phyloP scores from a whole-genome alignment of 2,888 invertebrate genomes.

The Caenorhabditis uteleia region DNA sequence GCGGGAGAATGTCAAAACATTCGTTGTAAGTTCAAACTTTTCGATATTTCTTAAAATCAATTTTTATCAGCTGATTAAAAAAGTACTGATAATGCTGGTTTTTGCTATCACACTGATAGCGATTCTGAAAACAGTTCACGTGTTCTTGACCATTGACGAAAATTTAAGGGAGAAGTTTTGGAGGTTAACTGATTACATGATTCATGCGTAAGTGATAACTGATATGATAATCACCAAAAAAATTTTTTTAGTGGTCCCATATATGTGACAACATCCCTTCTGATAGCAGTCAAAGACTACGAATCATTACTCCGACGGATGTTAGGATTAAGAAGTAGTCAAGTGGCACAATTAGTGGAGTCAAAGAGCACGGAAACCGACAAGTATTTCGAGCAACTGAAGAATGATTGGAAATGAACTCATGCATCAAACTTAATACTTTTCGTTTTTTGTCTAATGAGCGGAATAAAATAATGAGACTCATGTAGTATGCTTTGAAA shows the following conservation, averaged over 20 bases:
- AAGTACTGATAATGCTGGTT: conserved; percentile 6
- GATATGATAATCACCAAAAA: not conserved
- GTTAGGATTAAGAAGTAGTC: conserved; percentile 4
- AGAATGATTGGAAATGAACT: conserved; percentile 6
- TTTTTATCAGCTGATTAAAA: conserved; percentile 18
- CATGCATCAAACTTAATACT: conserved; percentile 2
- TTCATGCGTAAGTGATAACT: conserved; percentile 14
- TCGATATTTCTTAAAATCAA: not conserved
- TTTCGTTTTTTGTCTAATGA: not conserved
- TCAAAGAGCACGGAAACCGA: conserved; percentile 8
- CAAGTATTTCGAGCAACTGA: conserved; percentile 22
- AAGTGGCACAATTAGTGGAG: not conserved
- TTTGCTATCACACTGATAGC: conserved; percentile 8
- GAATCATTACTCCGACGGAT: not conserved
- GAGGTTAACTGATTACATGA: conserved; percentile 12
- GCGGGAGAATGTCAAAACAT: conserved; percentile 31
- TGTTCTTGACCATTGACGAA: conserved; percentile 12
- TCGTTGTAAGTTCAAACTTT: conserved; percentile 4
- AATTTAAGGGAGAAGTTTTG: conserved; percentile 13
- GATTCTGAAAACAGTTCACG: conserved; percentile 18
- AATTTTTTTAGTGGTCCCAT: conserved; percentile 17
- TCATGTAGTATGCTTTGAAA: too few relatives aligned
- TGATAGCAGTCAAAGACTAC: conserved; percentile 20
- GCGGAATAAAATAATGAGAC: too few relatives aligned
- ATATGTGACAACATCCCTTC: conserved; percentile 7